A percentile compares a stretch with the other conserved stretches of the same genome.
Conservation (phyloP, 1,140 invertebrate species). For the Coenobita brevimanus region DNA sequence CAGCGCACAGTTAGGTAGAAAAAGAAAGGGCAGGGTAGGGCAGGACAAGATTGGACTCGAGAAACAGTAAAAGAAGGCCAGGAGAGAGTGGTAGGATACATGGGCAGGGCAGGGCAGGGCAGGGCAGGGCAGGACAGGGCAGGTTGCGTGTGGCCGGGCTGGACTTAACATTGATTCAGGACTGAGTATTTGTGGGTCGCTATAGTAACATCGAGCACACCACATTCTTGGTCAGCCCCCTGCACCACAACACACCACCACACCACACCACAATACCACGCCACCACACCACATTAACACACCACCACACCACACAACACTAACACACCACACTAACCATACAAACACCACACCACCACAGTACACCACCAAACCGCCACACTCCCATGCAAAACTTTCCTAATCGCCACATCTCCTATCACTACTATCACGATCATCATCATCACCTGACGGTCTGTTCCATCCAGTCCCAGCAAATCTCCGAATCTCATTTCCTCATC, state of each 20-base stretch:
- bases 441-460: no score
- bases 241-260: background rate
- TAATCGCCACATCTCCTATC: no score
- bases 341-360: background rate
- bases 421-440: no score
- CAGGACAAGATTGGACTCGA: background rate
- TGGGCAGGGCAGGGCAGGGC: background rate
- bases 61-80: background rate
- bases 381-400: background rate
- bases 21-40: background rate
- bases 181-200: constrained; percentile 39
- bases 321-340: background rate
- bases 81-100: background rate
- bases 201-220: constrained; percentile 43
- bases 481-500: no score
- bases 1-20: background rate
- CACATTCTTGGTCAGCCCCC: background rate
- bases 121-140: background rate
- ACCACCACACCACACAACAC: constrained; percentile 7
- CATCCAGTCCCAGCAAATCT: no score
- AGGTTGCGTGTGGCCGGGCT: background rate
- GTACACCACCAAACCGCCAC: background rate
- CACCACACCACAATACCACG: background rate
- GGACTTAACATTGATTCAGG: constrained; percentile 34
- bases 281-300: constrained; percentile 1